Percentiles rank a stretch among this genome's conserved stretches.
These are phyloP conservation scores for Cabera pusaria DNA, from an alignment of 2,888 invertebrate genomes.

Conservation along the genomic window DNA sequence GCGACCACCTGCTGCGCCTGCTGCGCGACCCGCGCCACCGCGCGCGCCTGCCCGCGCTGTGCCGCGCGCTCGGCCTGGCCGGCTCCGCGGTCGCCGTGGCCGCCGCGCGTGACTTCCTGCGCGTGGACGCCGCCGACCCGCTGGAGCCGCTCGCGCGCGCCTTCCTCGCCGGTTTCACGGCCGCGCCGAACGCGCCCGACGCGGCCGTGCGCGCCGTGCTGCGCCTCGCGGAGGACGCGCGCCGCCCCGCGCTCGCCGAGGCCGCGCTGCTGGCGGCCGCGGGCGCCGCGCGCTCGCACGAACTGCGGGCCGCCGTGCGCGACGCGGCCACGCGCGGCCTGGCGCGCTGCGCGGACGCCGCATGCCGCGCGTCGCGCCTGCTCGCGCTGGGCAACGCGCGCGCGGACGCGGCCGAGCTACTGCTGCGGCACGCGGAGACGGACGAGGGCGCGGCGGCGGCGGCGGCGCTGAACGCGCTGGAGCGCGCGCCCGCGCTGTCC, in stretches of 20 bases:
- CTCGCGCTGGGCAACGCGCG: slow-evolving; percentile 57
- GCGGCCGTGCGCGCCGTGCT: slow-evolving; percentile 43
- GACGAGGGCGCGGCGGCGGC: slow-evolving; percentile 22
- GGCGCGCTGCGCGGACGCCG: slow-evolving; percentile 34
- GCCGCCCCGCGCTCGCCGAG: slow-evolving; percentile 31
- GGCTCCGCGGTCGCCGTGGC: slow-evolving; percentile 34
- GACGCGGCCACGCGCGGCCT: slow-evolving; percentile 33
- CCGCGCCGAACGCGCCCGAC: slow-evolving; percentile 25
- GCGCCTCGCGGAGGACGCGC: slow-evolving; percentile 50
- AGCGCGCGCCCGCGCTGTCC: slow-evolving; percentile 18
- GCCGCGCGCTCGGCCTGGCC: not conserved
- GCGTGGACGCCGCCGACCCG: slow-evolving; percentile 39
- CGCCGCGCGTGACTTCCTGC: slow-evolving; percentile 47
- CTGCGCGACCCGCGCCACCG: slow-evolving; percentile 6
- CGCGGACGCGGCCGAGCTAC: slow-evolving; percentile 42
- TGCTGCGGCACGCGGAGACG: slow-evolving; percentile 45
- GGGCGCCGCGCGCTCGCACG: slow-evolving; percentile 33
- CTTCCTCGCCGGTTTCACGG: slow-evolving; percentile 34
- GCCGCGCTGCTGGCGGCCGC: slow-evolving; percentile 27
- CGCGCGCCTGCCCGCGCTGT: not conserved
- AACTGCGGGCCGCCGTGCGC: slow-evolving; percentile 42
- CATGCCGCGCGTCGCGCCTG: slow-evolving; percentile 42
- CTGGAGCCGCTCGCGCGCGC: slow-evolving; percentile 32
- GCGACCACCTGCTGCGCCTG: slow-evolving; percentile 24
- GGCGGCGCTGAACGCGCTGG: slow-evolving; percentile 38